A percentile compares a stretch with the other conserved stretches of the same genome.
Conservation (phyloP, 2,797 vertebrate species). For the Aulostomus chinensis region DNA sequence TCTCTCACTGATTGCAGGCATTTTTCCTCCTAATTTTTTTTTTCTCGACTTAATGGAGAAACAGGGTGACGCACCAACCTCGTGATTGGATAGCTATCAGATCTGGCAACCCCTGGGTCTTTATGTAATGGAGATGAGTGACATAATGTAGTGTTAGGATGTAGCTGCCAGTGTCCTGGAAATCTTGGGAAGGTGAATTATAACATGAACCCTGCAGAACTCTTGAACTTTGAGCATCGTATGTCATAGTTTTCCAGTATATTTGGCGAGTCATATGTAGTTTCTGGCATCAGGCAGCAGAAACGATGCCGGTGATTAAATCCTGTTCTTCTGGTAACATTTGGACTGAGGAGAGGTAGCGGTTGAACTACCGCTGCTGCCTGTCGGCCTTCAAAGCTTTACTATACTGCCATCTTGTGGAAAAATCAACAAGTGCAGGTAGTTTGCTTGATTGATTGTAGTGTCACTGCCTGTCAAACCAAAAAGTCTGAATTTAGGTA, state of each 20-base stretch:
- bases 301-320: slow-evolving; percentile 2
- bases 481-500: no score
- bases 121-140: slow-evolving; percentile 28
- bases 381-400: background rate
- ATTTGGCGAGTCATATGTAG: slow-evolving; percentile 24
- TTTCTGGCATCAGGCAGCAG: slow-evolving; percentile 20
- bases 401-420: slow-evolving; percentile 64
- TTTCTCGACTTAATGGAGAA: slow-evolving; percentile 21
- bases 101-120: slow-evolving; percentile 42
- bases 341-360: background rate
- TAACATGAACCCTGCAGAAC: no score
- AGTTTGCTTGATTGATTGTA: no score
- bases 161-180: slow-evolving; percentile 13
- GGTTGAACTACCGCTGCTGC: background rate
- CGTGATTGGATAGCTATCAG: slow-evolving; percentile 47
- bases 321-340: slow-evolving; percentile 7
- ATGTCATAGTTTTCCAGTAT: slow-evolving; percentile 41
- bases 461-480: no score
- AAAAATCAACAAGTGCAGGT: background rate
- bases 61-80: slow-evolving; percentile 28
- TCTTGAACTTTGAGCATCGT: slow-evolving; percentile 17
- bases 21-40: slow-evolving; percentile 38
- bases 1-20: slow-evolving; percentile 41
- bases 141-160: slow-evolving; percentile 5
- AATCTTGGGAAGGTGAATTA: slow-evolving; percentile 6